phyloP scores from a whole-genome alignment of 2,888 invertebrate species.

The Portevinia maculata region DNA sequence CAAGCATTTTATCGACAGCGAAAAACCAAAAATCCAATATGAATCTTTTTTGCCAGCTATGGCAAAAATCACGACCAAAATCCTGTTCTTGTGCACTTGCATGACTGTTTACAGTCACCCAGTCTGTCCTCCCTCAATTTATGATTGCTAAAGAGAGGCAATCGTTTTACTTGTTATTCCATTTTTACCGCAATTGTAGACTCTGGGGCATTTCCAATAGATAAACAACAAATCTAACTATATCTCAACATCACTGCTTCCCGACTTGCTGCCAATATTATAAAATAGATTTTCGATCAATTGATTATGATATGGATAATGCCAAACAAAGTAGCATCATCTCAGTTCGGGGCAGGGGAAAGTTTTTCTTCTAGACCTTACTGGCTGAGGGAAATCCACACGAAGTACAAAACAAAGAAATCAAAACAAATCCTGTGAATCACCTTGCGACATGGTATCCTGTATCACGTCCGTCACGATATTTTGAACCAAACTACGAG shows the following conservation, averaged over 20 bases:
- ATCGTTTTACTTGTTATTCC: background rate
- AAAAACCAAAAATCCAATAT: slow-evolving; percentile 3
- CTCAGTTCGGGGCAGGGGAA: slow-evolving; percentile 7
- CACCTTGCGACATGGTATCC: slow-evolving; percentile 74
- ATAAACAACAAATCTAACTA: slow-evolving; percentile 38
- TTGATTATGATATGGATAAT: slow-evolving; percentile 64
- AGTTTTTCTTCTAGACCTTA: slow-evolving; percentile 1
- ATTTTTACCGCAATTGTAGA: slow-evolving; percentile 52
- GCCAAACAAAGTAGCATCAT: slow-evolving; percentile 23
- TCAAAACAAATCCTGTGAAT: slow-evolving; percentile 73
- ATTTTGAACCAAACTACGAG: slow-evolving; percentile 62
- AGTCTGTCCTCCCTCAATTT: slow-evolving; percentile 12
- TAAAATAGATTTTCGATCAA: slow-evolving; percentile 66
- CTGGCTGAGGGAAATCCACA: slow-evolving; percentile 10
- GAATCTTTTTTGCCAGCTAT: background rate
- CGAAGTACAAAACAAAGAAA: slow-evolving; percentile 56
- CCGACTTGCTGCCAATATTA: slow-evolving; percentile 37
- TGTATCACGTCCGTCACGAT: slow-evolving; percentile 75
- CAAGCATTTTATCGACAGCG: slow-evolving; percentile 5
- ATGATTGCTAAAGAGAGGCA: slow-evolving; percentile 28
- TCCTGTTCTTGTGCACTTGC: slow-evolving; percentile 50
- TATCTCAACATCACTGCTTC: slow-evolving; percentile 24
- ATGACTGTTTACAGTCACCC: slow-evolving; percentile 29
- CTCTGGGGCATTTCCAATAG: slow-evolving; percentile 41
- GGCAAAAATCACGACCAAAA: slow-evolving; percentile 46